Percentiles rank a stretch among this genome's conserved stretches.
Evolutionary conservation across 2,888 invertebrate genomes (phyloP).

Genomic region (Andrena chrysosceles): DNA sequence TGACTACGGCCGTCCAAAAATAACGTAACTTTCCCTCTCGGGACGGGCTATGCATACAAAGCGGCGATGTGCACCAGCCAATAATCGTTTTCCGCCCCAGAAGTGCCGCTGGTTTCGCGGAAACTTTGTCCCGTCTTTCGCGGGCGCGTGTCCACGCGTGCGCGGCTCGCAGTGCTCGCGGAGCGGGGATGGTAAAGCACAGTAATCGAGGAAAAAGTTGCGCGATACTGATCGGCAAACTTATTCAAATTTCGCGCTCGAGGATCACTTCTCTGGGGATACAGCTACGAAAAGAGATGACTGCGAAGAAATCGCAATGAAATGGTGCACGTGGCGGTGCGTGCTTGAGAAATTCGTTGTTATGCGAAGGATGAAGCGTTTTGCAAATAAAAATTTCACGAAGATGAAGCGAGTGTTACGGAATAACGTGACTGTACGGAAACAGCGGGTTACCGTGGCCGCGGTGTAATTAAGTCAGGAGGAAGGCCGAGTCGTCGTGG

Average conservation of each 20-base stretch:
- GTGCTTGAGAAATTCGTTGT: too few relatives aligned
- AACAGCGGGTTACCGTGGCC: constrained; percentile 9
- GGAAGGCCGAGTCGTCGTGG: constrained; percentile 48
- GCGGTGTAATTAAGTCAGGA: constrained; percentile 56
- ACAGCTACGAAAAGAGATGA: not conserved
- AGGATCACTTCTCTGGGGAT: not conserved
- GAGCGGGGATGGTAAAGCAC: constrained; percentile 22
- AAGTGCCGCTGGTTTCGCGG: constrained; percentile 40
- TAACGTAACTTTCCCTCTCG: constrained; percentile 70
- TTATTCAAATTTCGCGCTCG: not conserved
- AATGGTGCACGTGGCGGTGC: not conserved
- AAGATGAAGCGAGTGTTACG: not conserved
- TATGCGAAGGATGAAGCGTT: not conserved
- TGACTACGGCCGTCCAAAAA: constrained; percentile 58
- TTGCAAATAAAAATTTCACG: not conserved
- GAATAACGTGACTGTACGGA: constrained; percentile 11
- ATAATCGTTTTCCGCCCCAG: constrained; percentile 64
- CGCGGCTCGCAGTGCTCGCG: constrained; percentile 35
- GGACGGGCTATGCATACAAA: constrained; percentile 61
- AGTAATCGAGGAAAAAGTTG: not conserved
- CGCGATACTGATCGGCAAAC: not conserved
- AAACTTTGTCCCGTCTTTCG: constrained; percentile 53
- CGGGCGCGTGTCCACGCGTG: constrained; percentile 25
- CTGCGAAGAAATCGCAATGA: not conserved
- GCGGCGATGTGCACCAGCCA: constrained; percentile 48